Base-by-base conservation (phyloP, 2,888 invertebrate species). In the Bimastos eiseni region DNA sequence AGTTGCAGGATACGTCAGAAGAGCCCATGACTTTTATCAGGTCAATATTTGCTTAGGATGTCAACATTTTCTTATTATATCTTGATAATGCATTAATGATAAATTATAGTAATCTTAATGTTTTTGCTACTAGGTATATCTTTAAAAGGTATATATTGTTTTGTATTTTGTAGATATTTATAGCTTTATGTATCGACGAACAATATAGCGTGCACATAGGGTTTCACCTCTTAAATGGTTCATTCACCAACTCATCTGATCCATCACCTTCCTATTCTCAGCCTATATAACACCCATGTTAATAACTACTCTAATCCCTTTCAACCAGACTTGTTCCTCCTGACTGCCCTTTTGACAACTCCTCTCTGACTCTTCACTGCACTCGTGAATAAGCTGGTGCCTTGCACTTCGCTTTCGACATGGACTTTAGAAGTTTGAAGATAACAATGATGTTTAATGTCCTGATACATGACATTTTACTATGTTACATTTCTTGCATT, bases 1-100 rank as follows among this genome's bases (percentile, higher is more conserved):
- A 88, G 94, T 95, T 41, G 94, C 94, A 34, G 95, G 95, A 19
- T 95, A 94, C 91, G 94, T 94, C 19, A 92, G 94, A 90, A 92
- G 93, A 88, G 94, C 94, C n/a, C 91, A 92, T 13, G 92, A 93
- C 89, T 94, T 94, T 89, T 94, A 93, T 86, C 94, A 94, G 93
- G 94, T 94, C 90, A 70, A 13, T 30, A 91, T 89, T 24, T n/a
- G 88, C 34, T 41, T 21, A 30, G 13, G 84, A 38, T 70, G 38
- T 38, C 30, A n/a, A 21, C 0, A 49, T 33, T 88, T 88, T 44
- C 49, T 30, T 11, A 70, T n/a, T n/a, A 1, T 70, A 6, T 89
- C 55, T 3, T 15, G 21, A 83, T 34, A 36, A 11, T 15, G 19
- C 44, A n/a, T 49, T 34, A 89, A 24, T 36, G 55, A 41, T 55